phyloP scores from a whole-genome alignment of 2,797 vertebrate genomes.

The Dermochelys coriacea region DNA sequence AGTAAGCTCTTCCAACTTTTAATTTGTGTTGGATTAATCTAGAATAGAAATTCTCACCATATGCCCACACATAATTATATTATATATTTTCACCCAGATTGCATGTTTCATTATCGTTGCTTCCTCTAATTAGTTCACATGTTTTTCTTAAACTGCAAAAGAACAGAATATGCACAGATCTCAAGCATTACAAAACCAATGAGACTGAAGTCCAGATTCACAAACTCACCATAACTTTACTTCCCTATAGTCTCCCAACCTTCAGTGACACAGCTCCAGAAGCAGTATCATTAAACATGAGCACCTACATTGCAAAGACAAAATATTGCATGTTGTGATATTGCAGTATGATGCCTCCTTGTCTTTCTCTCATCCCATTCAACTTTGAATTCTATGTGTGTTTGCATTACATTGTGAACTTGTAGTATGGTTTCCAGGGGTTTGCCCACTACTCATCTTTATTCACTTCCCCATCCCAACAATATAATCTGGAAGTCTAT shows the following conservation, averaged over 20 bases:
- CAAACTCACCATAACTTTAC: background rate
- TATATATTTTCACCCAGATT: slow-evolving; percentile 15
- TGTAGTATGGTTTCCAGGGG: background rate
- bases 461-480: slow-evolving; percentile 42
- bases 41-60: slow-evolving; percentile 24
- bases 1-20: background rate
- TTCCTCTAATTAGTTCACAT: slow-evolving; percentile 13
- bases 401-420: slow-evolving; percentile 7
- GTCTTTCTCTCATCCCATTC: background rate
- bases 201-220: background rate
- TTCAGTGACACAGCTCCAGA: background rate
- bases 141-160: background rate
- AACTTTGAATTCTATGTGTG: background rate
- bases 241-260: background rate
- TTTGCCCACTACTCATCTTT: slow-evolving; percentile 50
- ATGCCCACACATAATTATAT: background rate
- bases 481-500: slow-evolving; percentile 63
- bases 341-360: accelerated
- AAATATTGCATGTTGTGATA: background rate
- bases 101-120: background rate
- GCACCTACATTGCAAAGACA: background rate
- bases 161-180: accelerated
- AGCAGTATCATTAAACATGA: accelerated
- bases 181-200: background rate
- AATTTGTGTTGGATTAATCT: slow-evolving; percentile 7